A percentile compares a stretch with the other conserved stretches of the same genome.
Conservation (phyloP, 1,140 invertebrate species). For the Armadillidium nasatum region DNA sequence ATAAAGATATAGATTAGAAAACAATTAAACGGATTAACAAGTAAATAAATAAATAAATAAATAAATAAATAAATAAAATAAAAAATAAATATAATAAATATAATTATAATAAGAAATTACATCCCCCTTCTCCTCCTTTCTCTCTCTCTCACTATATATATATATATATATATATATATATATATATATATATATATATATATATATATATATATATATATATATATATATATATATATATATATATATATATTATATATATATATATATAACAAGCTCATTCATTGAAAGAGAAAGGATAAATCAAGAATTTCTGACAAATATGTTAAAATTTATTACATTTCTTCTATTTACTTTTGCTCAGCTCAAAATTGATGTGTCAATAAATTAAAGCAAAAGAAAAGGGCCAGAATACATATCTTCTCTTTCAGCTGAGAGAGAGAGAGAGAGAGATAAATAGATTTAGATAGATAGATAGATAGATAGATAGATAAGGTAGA, state of each 20-base stretch:
- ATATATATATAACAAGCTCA: constrained; percentile 27
- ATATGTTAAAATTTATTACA: too few species aligned
- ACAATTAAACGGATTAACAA: not conserved
- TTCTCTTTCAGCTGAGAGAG: too few species aligned
- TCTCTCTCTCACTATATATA: constrained; percentile 6
- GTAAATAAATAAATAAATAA: not conserved
- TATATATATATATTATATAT: constrained; percentile 19
- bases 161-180: constrained; percentile 12
- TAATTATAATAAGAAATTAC: too few species aligned
- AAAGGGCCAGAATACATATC: too few species aligned
- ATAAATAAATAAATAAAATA: constrained; percentile 6
- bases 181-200: not conserved
- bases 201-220: constrained; percentile 23
- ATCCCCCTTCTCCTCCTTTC: not conserved
- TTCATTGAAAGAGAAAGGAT: not conserved
- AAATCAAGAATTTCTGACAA: too few species aligned
- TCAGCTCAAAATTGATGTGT: too few species aligned
- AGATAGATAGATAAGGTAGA: too few species aligned
- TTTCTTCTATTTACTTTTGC: too few species aligned
- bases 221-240: constrained; percentile 15
- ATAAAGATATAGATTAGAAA: not conserved
- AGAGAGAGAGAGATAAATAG: too few species aligned
- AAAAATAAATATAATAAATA: too few species aligned
- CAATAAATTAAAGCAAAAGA: too few species aligned
- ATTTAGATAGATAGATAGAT: too few species aligned